phyloP scores from a whole-genome alignment of 1,140 invertebrate species.

The Drosophila ercepeae region DNA sequence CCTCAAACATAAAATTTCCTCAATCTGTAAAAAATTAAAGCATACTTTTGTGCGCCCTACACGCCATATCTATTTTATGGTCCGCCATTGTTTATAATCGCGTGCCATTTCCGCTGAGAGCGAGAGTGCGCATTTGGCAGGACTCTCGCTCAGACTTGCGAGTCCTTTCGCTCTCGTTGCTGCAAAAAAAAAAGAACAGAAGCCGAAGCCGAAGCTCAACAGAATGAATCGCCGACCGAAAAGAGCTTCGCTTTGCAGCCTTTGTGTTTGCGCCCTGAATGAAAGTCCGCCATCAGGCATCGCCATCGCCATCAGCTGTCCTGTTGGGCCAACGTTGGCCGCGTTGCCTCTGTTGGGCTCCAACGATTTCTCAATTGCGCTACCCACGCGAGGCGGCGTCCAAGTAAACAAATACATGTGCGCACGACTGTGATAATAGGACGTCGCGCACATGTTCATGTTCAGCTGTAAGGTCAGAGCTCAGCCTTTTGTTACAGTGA shows the following conservation, averaged over 20 bases:
- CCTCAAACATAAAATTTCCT: background rate
- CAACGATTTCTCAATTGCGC: constrained; percentile 76
- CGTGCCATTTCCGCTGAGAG: constrained; percentile 47
- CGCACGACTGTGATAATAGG: constrained; percentile 50
- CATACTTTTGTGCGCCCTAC: background rate
- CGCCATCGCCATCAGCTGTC: constrained; percentile 64
- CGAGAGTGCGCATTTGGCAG: constrained; percentile 73
- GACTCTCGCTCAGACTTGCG: constrained; percentile 35
- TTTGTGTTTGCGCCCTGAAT: constrained; percentile 74
- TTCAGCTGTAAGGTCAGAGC: constrained; percentile 66
- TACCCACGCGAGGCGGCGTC: constrained; percentile 48
- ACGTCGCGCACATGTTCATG: constrained; percentile 63
- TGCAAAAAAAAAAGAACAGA: constrained; percentile 24
- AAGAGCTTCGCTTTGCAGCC: constrained; percentile 25
- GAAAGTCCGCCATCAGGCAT: constrained; percentile 59
- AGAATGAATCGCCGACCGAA: constrained; percentile 42
- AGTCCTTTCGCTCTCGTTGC: constrained; percentile 47
- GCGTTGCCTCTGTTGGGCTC: constrained; percentile 60
- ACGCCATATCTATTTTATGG: background rate
- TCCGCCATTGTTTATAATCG: constrained; percentile 37
- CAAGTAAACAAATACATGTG: constrained; percentile 82
- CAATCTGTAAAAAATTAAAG: background rate
- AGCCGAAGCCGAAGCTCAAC: constrained; percentile 31
- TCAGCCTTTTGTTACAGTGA: constrained; percentile 63
- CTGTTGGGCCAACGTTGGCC: no score